Percentiles rank a stretch among this genome's conserved stretches.
phyloP scores from a whole-genome alignment of 2,797 vertebrate genomes.

The Thripadectes ignobilis region DNA sequence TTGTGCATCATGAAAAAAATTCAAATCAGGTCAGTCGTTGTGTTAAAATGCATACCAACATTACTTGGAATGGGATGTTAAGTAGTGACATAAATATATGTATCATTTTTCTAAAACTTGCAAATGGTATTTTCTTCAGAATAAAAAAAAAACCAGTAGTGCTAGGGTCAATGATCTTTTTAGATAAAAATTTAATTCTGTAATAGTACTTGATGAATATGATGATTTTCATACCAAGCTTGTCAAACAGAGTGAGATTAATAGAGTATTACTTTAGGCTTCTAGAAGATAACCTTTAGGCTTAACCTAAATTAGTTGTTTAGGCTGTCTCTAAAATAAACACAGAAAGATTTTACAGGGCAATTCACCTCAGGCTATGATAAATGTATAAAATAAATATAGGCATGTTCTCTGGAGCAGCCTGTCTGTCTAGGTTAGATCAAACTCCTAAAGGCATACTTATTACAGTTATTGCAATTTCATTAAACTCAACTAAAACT shows the following conservation, averaged over 20 bases:
- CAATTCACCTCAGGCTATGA: background rate
- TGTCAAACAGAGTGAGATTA: conserved; percentile 38
- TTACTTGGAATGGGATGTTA: background rate
- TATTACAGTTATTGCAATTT: background rate
- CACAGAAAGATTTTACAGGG: background rate
- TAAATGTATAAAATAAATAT: background rate
- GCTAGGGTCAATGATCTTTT: background rate
- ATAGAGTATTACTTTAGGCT: background rate
- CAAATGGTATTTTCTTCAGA: background rate
- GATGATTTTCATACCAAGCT: conserved; percentile 9
- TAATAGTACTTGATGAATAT: background rate
- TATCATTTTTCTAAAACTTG: background rate
- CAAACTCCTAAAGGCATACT: background rate
- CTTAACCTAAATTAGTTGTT: background rate
- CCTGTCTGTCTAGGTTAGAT: background rate
- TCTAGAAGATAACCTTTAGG: background rate
- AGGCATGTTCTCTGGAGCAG: background rate
- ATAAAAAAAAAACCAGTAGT: background rate
- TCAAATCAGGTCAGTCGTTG: background rate
- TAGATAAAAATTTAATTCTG: conserved; percentile 6
- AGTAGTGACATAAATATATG: background rate
- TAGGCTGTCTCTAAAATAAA: conserved; percentile 13
- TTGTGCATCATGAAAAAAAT: background rate
- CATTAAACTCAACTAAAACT: background rate
- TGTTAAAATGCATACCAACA: fast-evolving